These are phyloP conservation scores for Cremastinae sp. DNA, from an alignment of 2,888 invertebrate species.

Conservation along the genomic window DNA sequence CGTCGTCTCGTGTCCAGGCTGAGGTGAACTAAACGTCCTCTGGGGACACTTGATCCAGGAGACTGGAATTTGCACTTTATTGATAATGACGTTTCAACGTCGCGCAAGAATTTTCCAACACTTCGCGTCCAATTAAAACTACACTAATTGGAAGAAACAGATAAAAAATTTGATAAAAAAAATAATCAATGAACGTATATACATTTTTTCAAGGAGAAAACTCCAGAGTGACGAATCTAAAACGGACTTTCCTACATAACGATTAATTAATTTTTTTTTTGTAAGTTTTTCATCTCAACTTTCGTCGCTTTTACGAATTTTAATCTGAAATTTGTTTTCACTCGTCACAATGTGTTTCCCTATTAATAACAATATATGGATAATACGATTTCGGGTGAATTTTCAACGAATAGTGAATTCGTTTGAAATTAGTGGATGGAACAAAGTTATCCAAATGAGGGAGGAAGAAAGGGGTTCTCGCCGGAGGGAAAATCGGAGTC, in stretches of 20 bases:
- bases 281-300: too few relatives aligned
- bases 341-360: too few relatives aligned
- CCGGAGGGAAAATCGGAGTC: constrained; percentile 14
- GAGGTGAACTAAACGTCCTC: constrained; percentile 58
- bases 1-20: constrained; percentile 50
- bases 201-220: neutral
- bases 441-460: neutral
- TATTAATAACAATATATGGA: too few relatives aligned
- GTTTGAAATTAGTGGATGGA: too few relatives aligned
- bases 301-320: too few relatives aligned
- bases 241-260: too few relatives aligned
- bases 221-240: too few relatives aligned
- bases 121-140: neutral
- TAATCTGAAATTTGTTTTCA: too few relatives aligned
- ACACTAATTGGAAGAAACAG: neutral
- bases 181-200: neutral
- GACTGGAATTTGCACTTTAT: constrained; percentile 47
- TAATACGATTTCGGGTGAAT: too few relatives aligned
- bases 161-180: constrained; percentile 3
- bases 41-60: constrained; percentile 58
- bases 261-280: too few relatives aligned
- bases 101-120: neutral
- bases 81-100: constrained; percentile 58
- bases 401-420: neutral
- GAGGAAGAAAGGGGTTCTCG: neutral